Evolutionary conservation across 92 coral and sea anemone genomes (phyloP), one percentile per base, ranked within the genome.

Genomic region (Chrysogorgia sp.): DNA sequence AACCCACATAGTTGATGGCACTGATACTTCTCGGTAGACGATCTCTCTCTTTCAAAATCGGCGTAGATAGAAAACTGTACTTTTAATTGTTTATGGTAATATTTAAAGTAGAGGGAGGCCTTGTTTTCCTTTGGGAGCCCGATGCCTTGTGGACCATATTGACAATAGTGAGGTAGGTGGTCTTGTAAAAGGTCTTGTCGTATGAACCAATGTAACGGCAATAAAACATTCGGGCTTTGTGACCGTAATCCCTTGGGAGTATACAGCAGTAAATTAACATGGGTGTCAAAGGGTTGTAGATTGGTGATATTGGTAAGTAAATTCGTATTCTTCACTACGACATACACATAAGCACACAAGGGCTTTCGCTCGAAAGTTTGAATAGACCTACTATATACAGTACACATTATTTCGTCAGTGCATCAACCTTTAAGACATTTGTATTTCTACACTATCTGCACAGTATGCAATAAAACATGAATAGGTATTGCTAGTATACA

Each of bases 1-100:
- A n/a, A n/a, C n/a, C n/a, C 80, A 43, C 77, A 74, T 15, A 67
- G 64, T 29, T 74, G 64, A 30, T 74, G 80, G 62, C 26, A 41
- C 33, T 74, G 80, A 28, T 74, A 74, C 52, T 74, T 74, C 49
- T 74, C 80, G 22, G 80, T 74, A 28, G 15, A 72, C 2, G 79
- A 72, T 13, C 0, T 49, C 3, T 13, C 41, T 14, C 40, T 65
- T 5, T 72, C 40, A 40, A n/a, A 4, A 9, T 9, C 32, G 19
- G 59, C 59, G 40, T 26, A 24, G 71, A 7, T 30, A 28, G 45
- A n/a, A 17, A 60, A 60, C 17, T 1, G 71, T 0, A 65, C 72
- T 20, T 65, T 65, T 60, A 10, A 7, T 67, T 30, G 67, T 15
- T 22, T 49, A 34, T 65, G 72, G 57, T 34, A 67, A 67, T 67